These are phyloP conservation scores for Microctonus aethiopoides DNA, from an alignment of 2,888 invertebrate species.

Conservation along the genomic window DNA sequence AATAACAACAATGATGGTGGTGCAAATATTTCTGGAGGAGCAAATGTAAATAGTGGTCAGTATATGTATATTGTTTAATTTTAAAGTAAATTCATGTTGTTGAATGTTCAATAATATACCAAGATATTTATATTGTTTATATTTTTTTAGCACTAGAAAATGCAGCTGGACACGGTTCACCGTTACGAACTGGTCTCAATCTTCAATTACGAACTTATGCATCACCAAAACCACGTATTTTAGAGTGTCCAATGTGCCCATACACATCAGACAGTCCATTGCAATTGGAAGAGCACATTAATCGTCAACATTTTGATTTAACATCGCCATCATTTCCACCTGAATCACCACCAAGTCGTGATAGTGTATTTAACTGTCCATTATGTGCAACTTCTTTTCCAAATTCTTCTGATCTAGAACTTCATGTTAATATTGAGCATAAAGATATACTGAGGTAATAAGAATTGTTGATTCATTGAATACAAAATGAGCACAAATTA, in stretches of 20 bases:
- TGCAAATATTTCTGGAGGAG: constrained; percentile 34
- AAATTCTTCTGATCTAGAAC: constrained; percentile 81
- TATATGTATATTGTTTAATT: neutral
- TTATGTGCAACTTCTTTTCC: constrained; percentile 80
- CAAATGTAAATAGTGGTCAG: constrained; percentile 8
- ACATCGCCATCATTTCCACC: constrained; percentile 77
- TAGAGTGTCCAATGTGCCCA: constrained; percentile 81
- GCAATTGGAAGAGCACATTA: constrained; percentile 84
- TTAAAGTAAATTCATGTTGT: too few relatives aligned
- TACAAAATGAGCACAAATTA: neutral
- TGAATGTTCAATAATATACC: too few relatives aligned
- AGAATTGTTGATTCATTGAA: constrained; percentile 36
- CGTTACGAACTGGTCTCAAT: constrained; percentile 71
- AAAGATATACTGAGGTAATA: constrained; percentile 81
- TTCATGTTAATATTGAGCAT: constrained; percentile 89
- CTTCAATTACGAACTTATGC: constrained; percentile 64
- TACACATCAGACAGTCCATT: constrained; percentile 80
- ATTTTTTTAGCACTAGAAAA: constrained; percentile 54
- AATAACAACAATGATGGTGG: constrained; percentile 60
- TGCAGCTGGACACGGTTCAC: constrained; percentile 77
- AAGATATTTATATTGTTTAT: neutral
- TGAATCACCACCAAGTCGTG: constrained; percentile 59
- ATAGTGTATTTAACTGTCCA: constrained; percentile 77
- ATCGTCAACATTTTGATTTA: constrained; percentile 84
- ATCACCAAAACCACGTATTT: constrained; percentile 61